Percentiles rank a stretch among this genome's conserved stretches.
phyloP scores from a whole-genome alignment of 2,113 vertebrate species.

The Sakesphorus luctuosus region DNA sequence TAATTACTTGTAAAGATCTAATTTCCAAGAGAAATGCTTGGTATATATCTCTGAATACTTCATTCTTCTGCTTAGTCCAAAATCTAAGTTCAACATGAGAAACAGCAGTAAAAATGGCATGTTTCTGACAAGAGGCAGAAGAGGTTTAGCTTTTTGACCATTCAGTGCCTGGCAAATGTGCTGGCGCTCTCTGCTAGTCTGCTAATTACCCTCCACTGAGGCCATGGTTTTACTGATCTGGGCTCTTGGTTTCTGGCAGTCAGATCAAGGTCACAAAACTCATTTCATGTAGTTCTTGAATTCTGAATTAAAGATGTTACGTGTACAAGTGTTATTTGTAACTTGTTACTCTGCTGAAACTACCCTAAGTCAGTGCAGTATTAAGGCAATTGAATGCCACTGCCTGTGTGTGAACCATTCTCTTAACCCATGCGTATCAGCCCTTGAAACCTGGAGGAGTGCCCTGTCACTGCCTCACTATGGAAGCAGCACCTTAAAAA shows the following conservation, averaged over 20 bases:
- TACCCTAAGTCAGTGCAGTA: background rate
- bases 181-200: background rate
- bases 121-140: background rate
- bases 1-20: background rate
- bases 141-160: background rate
- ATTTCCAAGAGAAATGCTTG: background rate
- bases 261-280: background rate
- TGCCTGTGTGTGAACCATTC: background rate
- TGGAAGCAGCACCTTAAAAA: background rate
- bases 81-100: background rate
- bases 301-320: background rate
- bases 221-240: background rate
- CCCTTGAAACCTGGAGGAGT: background rate
- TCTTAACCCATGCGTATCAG: background rate
- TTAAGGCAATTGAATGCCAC: background rate
- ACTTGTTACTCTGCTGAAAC: background rate
- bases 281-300: constrained; percentile 18
- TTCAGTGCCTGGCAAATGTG: background rate
- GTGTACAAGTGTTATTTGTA: constrained; percentile 2
- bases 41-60: background rate
- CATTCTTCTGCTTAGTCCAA: background rate
- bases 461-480: background rate
- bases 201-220: background rate
- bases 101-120: background rate
- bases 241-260: background rate